These are phyloP conservation scores for Ictalurus punctatus DNA, from an alignment of 2,113 vertebrate species.

Conservation along the genomic window DNA sequence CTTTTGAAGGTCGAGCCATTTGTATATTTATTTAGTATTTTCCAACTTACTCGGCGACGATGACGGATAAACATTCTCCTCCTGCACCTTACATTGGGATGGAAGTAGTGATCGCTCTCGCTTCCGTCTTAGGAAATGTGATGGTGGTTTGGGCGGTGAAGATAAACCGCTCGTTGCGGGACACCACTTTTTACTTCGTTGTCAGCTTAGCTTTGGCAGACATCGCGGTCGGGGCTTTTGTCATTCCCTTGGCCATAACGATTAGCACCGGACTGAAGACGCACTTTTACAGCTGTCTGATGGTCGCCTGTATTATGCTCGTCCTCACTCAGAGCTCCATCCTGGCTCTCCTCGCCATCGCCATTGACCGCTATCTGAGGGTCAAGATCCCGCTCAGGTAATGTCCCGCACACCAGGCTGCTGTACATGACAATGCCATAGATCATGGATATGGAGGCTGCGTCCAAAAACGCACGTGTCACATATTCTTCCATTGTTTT, in stretches of 20 bases:
- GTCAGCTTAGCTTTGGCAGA: constrained; percentile 93
- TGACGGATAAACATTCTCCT: constrained; percentile 67
- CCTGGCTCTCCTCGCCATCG: constrained; percentile 92
- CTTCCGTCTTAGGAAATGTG: constrained; percentile 91
- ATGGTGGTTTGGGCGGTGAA: constrained; percentile 98
- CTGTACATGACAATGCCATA: background rate
- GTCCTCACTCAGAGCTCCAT: constrained; percentile 98
- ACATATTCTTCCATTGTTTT: background rate
- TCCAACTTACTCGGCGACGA: constrained; percentile 47
- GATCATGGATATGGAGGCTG: background rate
- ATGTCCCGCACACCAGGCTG: background rate
- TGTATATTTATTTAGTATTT: background rate
- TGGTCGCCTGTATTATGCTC: constrained; percentile 88
- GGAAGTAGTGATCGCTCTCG: constrained; percentile 89
- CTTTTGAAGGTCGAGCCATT: background rate
- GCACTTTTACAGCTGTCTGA: constrained; percentile 89
- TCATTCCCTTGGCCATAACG: constrained; percentile 91
- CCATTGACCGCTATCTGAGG: constrained; percentile 92
- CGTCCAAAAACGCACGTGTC: background rate
- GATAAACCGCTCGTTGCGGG: constrained; percentile 87
- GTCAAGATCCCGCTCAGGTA: constrained; percentile 97
- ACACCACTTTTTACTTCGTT: constrained; percentile 96
- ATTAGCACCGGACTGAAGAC: constrained; percentile 86
- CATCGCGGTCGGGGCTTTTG: constrained; percentile 91
- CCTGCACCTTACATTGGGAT: constrained; percentile 85